These are phyloP conservation scores for Yponomeuta malinellus DNA, from an alignment of 2,888 invertebrate species.

Conservation along the genomic window DNA sequence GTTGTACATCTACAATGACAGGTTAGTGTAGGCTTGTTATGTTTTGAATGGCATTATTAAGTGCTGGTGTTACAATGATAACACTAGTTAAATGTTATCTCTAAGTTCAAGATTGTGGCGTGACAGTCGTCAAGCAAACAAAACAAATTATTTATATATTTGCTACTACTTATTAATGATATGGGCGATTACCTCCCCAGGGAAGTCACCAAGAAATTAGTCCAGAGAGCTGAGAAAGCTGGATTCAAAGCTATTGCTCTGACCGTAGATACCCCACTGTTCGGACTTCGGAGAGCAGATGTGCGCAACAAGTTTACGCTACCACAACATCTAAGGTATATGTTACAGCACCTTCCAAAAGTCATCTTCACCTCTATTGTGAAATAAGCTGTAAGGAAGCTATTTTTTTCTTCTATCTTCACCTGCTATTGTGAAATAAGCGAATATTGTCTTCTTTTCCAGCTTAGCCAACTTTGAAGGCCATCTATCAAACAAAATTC, in stretches of 20 bases:
- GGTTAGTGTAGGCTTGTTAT: slow-evolving; percentile 55
- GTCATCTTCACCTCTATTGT: background rate
- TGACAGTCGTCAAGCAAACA: background rate
- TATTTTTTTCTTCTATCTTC: background rate
- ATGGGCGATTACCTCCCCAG: slow-evolving; percentile 44
- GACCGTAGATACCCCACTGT: slow-evolving; percentile 92
- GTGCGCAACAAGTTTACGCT: slow-evolving; percentile 88
- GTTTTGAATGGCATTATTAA: background rate
- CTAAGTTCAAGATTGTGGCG: background rate
- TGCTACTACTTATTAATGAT: too few species aligned
- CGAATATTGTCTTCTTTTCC: slow-evolving; percentile 26
- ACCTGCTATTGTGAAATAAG: background rate
- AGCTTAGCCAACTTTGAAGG: slow-evolving; percentile 90
- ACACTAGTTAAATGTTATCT: too few species aligned
- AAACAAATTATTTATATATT: background rate
- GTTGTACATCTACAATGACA: slow-evolving; percentile 90
- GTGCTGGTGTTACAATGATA: background rate
- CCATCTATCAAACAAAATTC: slow-evolving; percentile 59
- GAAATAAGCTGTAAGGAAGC: too few species aligned
- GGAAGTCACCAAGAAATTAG: slow-evolving; percentile 80
- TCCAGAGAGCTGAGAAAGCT: slow-evolving; percentile 85
- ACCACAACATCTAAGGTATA: slow-evolving; percentile 84
- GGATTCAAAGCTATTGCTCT: slow-evolving; percentile 92
- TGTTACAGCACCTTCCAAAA: background rate
- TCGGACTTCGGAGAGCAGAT: slow-evolving; percentile 89